Percentiles rank a stretch among this genome's conserved stretches.
phyloP scores from a whole-genome alignment of 2,888 invertebrate genomes.

The Nomada ruficornis region DNA sequence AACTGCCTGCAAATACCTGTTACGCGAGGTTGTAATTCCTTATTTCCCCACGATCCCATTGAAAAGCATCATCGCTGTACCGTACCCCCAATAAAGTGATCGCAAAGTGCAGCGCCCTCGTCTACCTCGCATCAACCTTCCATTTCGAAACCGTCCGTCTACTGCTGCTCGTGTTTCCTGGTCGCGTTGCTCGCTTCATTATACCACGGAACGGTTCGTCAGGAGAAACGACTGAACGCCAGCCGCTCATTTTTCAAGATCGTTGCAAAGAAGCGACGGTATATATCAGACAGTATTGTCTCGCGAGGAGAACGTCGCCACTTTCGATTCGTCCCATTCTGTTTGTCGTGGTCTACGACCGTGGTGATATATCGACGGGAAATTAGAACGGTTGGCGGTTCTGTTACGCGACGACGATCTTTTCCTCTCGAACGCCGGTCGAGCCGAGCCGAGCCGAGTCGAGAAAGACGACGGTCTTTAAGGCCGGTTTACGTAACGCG shows the following conservation, averaged over 20 bases:
- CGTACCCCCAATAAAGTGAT: too few relatives aligned
- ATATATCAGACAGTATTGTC: constrained; percentile 63
- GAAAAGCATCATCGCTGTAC: too few relatives aligned
- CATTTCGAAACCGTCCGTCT: constrained; percentile 47
- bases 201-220: constrained; percentile 58
- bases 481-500: constrained; percentile 77
- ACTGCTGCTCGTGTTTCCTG: constrained; percentile 40
- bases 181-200: constrained; percentile 52
- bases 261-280: constrained; percentile 49
- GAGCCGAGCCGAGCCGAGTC: not conserved
- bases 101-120: not conserved
- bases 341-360: constrained; percentile 2
- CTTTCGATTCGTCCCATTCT: constrained; percentile 30
- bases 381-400: constrained; percentile 61
- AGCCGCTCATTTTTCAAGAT: constrained; percentile 63
- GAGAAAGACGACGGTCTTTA: constrained; percentile 60
- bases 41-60: too few relatives aligned
- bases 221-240: constrained; percentile 42
- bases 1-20: too few relatives aligned
- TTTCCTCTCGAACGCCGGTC: constrained; percentile 30
- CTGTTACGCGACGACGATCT: constrained; percentile 61
- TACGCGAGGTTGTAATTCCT: too few relatives aligned
- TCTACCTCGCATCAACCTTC: not conserved
- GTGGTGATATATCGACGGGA: constrained; percentile 43
- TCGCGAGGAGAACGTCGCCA: constrained; percentile 11